Evolutionary conservation across 64 coral and sea anemone genomes (phyloP), one percentile per base, ranked within the genome.

Genomic region (Anthopleura sola): DNA sequence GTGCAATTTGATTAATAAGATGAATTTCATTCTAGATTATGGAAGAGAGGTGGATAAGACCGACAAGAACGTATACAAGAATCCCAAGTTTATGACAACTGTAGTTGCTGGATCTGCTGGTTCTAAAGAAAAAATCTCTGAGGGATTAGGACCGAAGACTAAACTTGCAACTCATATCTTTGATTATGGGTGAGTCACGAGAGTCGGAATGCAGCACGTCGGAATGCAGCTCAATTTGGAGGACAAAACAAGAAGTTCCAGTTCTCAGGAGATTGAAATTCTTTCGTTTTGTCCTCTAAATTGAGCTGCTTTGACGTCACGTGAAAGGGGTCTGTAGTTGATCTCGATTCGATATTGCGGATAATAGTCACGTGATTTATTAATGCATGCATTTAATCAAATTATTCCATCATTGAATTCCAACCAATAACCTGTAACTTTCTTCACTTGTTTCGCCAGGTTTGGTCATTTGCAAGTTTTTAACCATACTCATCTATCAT

Each of bases 81-180:
- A 95, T 36, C 94, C 94, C 9, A 75, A 48, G 37, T 95, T 84
- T 47, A 75, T 92, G 90, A 91, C 94, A 37, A 84, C 50, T 3
- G 87, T 95, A 44, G 94, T 95, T 20, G 94, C 90, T 33, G 94
- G 94, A 15, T 95, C 94, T 74, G 94, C 94, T 33, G 94, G 94
- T 29, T 92, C 90, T 78, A 95, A 80, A 53, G 94, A 95, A 82
- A 86, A 79, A 6, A 81, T 95, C 53, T 95, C 94, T 9, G 34
- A 75, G 1, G 90, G 90, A 54, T 60, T 75, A 36, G 94, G 83
- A 62, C 94, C 94, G 14, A 17, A 69, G 36, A 21, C 77, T 10
- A 75, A 78, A 46, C 75, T 89, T 51, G 94, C 85, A 48, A 92
- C 79, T 33, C 54, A 86, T 23, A 54, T 95, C 10, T 75, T 89